Conservation (phyloP, 2,113 vertebrate species). For the Gasterosteus aculeatus region DNA sequence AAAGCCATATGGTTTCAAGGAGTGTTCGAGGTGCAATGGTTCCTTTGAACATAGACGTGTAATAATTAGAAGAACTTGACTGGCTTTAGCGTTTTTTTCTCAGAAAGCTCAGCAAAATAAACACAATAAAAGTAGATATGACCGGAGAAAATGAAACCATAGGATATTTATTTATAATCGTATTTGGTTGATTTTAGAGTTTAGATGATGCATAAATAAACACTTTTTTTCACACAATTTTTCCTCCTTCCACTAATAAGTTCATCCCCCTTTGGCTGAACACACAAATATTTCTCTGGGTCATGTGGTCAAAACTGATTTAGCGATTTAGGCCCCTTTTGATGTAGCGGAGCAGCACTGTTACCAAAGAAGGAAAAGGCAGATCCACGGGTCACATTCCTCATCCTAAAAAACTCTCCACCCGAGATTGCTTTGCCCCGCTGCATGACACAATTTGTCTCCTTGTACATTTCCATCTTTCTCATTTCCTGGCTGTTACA, state of each 20-base stretch:
- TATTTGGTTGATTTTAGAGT: neutral
- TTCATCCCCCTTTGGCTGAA: conserved; percentile 48
- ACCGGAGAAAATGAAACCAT: neutral
- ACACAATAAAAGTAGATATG: neutral
- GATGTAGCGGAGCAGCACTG: conserved; percentile 38
- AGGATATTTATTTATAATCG: neutral
- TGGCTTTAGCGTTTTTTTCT: too few relatives aligned
- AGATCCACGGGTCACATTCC: conserved; percentile 61
- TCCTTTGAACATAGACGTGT: neutral
- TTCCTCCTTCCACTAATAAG: conserved; percentile 27
- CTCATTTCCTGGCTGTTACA: conserved; percentile 21
- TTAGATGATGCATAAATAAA: conserved; percentile 8
- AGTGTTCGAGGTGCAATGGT: neutral
- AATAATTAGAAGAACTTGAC: neutral
- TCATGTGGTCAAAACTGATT: conserved; percentile 69
- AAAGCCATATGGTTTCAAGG: conserved; percentile 2
- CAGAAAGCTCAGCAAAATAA: neutral
- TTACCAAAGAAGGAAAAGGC: conserved; percentile 74
- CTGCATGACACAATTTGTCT: conserved; percentile 2
- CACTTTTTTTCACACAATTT: neutral
- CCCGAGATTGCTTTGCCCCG: conserved; percentile 18
- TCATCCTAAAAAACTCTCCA: conserved; percentile 35
- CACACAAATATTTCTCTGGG: conserved; percentile 53
- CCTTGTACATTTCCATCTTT: conserved; percentile 13
- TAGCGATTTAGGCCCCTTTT: conserved; percentile 54